Percentiles rank a stretch among this genome's conserved stretches.
phyloP scores from a whole-genome alignment of 2,113 vertebrate species.

The Siniperca chuatsi region DNA sequence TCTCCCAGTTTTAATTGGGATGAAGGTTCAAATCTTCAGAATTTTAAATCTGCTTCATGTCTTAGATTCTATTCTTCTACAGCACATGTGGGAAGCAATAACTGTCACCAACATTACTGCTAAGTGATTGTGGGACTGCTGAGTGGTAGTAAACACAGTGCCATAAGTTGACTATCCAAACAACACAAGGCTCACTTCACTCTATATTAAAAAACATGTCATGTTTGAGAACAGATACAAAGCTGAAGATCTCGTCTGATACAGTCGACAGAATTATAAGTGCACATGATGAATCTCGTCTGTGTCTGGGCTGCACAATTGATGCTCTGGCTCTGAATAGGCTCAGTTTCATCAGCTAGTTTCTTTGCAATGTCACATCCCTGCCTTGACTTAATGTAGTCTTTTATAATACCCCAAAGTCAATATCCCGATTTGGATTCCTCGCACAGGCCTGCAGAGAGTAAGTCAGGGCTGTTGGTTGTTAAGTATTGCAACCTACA shows the following conservation, averaged over 20 bases:
- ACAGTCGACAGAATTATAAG: conserved; percentile 22
- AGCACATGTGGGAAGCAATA: background rate
- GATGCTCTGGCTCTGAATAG: conserved; percentile 44
- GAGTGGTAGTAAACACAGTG: background rate
- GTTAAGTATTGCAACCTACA: conserved; percentile 49
- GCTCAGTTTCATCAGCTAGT: conserved; percentile 40
- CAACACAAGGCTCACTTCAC: conserved; percentile 3
- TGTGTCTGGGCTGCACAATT: conserved; percentile 38
- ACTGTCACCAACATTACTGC: background rate
- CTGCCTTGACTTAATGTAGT: conserved; percentile 56
- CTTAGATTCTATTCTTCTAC: background rate
- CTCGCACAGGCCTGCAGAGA: conserved; percentile 28
- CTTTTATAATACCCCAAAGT: conserved; percentile 49
- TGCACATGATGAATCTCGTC: conserved; percentile 37
- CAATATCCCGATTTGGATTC: conserved; percentile 62
- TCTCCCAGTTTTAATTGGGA: background rate
- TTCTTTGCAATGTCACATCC: conserved; percentile 51
- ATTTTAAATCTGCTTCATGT: background rate
- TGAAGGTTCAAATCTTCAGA: background rate
- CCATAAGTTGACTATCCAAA: conserved; percentile 10
- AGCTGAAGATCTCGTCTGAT: conserved; percentile 13
- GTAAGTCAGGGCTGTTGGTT: conserved; percentile 32
- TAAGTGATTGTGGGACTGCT: background rate
- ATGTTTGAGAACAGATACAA: conserved; percentile 17
- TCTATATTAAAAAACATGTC: conserved; percentile 15